phyloP scores from a whole-genome alignment of 1,140 invertebrate species.

The Eupristina koningsbergeri region DNA sequence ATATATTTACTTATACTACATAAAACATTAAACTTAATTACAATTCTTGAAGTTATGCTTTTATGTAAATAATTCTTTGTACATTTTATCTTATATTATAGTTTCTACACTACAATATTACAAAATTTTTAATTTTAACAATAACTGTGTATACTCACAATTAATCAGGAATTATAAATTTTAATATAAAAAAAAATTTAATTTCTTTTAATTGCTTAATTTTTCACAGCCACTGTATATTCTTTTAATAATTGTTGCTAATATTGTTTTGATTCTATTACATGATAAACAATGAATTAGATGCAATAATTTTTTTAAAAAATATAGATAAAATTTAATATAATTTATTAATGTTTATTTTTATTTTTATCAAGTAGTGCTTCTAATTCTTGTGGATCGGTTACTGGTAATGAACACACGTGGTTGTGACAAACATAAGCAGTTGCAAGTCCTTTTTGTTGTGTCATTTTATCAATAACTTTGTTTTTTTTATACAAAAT shows the following conservation, averaged over 20 bases:
- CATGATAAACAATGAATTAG: not conserved
- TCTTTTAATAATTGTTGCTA: not conserved
- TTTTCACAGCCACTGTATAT: not conserved
- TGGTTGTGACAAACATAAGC: slow-evolving; percentile 88
- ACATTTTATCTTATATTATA: too few relatives aligned
- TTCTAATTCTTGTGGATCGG: slow-evolving; percentile 79
- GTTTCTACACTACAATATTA: too few relatives aligned
- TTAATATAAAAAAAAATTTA: not conserved
- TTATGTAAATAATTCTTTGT: too few relatives aligned
- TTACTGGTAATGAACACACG: slow-evolving; percentile 85
- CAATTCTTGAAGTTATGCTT: too few relatives aligned
- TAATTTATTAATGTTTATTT: not conserved
- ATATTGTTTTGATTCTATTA: not conserved
- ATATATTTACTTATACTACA: not conserved
- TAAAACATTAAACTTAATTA: not conserved
- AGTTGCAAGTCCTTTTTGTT: slow-evolving; percentile 76
- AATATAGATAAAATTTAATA: not conserved
- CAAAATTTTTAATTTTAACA: too few relatives aligned
- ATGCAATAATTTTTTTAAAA: not conserved
- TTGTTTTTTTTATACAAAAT: slow-evolving; percentile 62
- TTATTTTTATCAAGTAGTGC: slow-evolving; percentile 73
- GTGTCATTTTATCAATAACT: slow-evolving; percentile 67
- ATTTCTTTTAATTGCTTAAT: not conserved
- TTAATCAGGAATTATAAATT: too few relatives aligned
- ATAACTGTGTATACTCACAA: too few relatives aligned